phyloP scores from a whole-genome alignment of 2,888 invertebrate genomes.

The Labia minor region DNA sequence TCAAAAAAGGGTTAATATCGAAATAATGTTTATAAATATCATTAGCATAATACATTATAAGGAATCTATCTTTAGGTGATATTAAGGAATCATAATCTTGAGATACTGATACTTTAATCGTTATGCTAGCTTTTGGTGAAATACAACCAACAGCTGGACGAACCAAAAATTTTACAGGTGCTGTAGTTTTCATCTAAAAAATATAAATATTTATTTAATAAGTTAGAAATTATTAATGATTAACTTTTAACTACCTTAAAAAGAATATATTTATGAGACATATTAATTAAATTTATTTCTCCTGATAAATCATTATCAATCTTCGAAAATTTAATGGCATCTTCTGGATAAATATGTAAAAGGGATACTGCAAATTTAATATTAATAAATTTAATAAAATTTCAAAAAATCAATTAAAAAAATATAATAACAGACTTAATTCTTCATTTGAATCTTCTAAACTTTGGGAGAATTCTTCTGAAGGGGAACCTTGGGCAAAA shows the following conservation, averaged over 20 bases:
- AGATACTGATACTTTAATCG: conserved; percentile 63
- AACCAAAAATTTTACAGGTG: conserved; percentile 89
- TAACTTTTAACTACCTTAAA: conserved; percentile 49
- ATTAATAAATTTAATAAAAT: background rate
- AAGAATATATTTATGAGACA: conserved; percentile 48
- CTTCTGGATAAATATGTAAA: conserved; percentile 53
- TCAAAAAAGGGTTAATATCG: conserved; percentile 66
- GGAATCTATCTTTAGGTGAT: conserved; percentile 71
- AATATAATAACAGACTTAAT: background rate
- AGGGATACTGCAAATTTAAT: conserved; percentile 40
- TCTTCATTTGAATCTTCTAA: conserved; percentile 26
- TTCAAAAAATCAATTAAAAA: conserved; percentile 4
- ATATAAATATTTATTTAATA: background rate
- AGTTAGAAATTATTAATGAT: background rate
- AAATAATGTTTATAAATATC: conserved; percentile 44
- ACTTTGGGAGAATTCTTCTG: conserved; percentile 37
- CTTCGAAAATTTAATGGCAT: conserved; percentile 58
- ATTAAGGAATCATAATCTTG: conserved; percentile 57
- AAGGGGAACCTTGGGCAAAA: conserved; percentile 50
- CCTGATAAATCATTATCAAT: conserved; percentile 54
- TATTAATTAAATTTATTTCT: conserved; percentile 57
- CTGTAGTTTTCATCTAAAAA: conserved; percentile 81
- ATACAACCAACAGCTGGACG: conserved; percentile 76
- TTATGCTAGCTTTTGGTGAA: conserved; percentile 49
- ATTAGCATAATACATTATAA: conserved; percentile 68